phyloP scores from a whole-genome alignment of 2,888 invertebrate species.

The Formica aserva region DNA sequence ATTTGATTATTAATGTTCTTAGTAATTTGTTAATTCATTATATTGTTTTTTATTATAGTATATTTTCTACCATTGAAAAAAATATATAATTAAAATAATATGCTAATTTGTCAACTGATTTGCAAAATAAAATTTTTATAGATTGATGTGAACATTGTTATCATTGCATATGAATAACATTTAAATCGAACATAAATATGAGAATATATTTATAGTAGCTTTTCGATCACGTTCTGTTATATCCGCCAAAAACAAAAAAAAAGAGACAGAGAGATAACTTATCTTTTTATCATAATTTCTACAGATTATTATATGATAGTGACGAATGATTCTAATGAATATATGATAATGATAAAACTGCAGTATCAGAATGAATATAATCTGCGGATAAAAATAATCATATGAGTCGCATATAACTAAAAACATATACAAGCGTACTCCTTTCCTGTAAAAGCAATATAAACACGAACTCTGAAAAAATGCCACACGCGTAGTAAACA shows the following conservation, averaged over 20 bases:
- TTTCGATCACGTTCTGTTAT: not conserved
- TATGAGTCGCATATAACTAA: not conserved
- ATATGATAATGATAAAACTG: not conserved
- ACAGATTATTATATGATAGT: not conserved
- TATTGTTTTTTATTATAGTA: not conserved
- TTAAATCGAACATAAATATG: not conserved
- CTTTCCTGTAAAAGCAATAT: constrained; percentile 55
- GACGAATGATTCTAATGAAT: not conserved
- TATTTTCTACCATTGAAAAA: not conserved
- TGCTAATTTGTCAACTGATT: not conserved
- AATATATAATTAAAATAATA: not conserved
- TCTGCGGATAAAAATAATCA: not conserved
- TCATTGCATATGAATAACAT: not conserved
- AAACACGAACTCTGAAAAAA: constrained; percentile 50
- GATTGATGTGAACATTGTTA: not conserved
- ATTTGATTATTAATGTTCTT: not conserved
- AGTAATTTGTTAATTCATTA: not conserved
- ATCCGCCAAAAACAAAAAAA: not conserved
- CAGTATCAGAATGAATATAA: not conserved
- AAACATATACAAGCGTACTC: not conserved
- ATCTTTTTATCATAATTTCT: not conserved
- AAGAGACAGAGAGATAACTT: not conserved
- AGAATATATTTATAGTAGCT: not conserved
- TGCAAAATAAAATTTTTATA: not conserved
- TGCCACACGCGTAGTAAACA: constrained; percentile 71